Evolutionary conservation across 1,140 invertebrate genomes (phyloP).

Genomic region (Achatina immaculata): DNA sequence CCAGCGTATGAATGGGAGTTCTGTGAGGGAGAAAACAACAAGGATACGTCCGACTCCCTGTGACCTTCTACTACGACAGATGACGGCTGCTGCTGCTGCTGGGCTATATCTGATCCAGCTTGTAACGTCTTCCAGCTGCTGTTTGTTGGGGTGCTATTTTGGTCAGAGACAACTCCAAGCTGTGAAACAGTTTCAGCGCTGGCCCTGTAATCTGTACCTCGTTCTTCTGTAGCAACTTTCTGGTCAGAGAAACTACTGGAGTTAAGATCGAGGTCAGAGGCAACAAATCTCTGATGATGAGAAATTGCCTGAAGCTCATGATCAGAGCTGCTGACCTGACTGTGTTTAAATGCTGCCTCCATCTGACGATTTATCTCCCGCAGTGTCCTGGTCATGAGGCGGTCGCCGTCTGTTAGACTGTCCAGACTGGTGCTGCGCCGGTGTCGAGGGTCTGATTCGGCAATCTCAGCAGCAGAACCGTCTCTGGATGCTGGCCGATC

Average conservation of each 20-base stretch:
- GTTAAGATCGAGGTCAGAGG: constrained; percentile 30
- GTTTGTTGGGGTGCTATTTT: too few relatives aligned
- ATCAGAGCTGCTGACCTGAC: not conserved
- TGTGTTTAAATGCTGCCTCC: constrained; percentile 59
- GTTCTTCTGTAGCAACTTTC: not conserved
- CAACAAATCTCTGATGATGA: constrained; percentile 1
- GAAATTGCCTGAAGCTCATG: too few relatives aligned
- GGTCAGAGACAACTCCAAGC: too few relatives aligned
- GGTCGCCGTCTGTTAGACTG: constrained; percentile 54
- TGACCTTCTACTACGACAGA: too few relatives aligned
- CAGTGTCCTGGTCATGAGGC: constrained; percentile 57
- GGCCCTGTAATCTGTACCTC: too few relatives aligned
- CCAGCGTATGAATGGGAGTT: too few relatives aligned
- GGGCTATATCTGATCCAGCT: too few relatives aligned
- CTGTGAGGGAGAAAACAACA: too few relatives aligned
- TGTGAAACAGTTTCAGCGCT: too few relatives aligned
- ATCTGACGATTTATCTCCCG: constrained; percentile 64
- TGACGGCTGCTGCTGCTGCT: too few relatives aligned
- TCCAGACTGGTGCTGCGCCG: constrained; percentile 61
- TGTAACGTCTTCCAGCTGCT: too few relatives aligned
- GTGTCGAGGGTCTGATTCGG: constrained; percentile 35
- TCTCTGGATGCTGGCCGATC: constrained; percentile 3
- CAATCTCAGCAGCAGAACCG: constrained; percentile 10
- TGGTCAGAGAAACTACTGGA: not conserved
- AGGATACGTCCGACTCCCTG: too few relatives aligned